Conservation (phyloP, 2,888 invertebrate species). For the Campopleginae sp. region DNA sequence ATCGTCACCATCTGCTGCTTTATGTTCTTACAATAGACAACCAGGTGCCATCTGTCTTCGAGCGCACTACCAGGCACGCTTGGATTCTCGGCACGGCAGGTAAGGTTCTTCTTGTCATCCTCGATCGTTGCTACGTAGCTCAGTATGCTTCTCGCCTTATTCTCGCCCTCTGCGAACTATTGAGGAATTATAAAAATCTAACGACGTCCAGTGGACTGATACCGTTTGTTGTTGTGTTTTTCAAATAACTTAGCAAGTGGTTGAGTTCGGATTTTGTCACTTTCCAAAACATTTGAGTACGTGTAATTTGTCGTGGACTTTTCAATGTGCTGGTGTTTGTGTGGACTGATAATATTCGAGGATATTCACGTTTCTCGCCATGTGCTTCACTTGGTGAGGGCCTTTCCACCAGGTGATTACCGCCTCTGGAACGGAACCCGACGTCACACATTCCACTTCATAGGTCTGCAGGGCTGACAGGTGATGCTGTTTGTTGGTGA, state of each 20-base stretch:
- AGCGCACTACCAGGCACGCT: conserved; percentile 92
- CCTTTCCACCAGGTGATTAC: conserved; percentile 96
- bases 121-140: conserved; percentile 93
- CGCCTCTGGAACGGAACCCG: conserved; percentile 94
- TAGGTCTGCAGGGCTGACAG: conserved; percentile 94
- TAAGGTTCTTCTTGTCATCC: conserved; percentile 94
- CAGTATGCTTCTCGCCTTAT: conserved; percentile 91
- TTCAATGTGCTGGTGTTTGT: conserved; percentile 4
- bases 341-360: conserved; percentile 15
- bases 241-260: background rate
- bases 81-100: conserved; percentile 94
- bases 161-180: conserved; percentile 89
- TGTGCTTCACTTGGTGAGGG: conserved; percentile 91
- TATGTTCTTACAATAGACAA: conserved; percentile 92
- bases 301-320: background rate
- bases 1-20: background rate
- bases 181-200: conserved; percentile 71
- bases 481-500: conserved; percentile 92
- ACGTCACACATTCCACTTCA: conserved; percentile 94
- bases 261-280: background rate
- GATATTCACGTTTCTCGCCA: conserved; percentile 92
- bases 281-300: background rate
- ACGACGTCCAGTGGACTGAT: conserved; percentile 19
- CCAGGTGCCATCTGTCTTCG: conserved; percentile 93
- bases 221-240: conserved; percentile 1